These are phyloP conservation scores for Pogonocichla stellata DNA, from an alignment of 2,113 vertebrate species.

Conservation along the genomic window DNA sequence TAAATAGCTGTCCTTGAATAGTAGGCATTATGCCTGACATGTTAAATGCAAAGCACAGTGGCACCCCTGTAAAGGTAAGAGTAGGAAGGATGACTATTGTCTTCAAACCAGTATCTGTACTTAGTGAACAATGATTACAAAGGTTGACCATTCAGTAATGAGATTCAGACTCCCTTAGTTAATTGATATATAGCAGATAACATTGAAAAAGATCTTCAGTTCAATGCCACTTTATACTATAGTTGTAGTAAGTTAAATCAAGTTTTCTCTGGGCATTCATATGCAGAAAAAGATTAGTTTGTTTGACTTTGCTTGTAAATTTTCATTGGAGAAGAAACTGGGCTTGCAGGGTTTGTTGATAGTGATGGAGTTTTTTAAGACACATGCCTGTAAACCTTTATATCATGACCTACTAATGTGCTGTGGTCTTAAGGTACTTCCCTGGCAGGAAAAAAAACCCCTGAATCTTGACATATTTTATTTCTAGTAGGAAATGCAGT, in stretches of 20 bases:
- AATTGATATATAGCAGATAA: background rate
- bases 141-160: background rate
- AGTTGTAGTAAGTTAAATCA: background rate
- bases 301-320: background rate
- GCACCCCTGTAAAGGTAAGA: background rate
- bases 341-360: background rate
- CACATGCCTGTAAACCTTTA: background rate
- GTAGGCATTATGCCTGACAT: background rate
- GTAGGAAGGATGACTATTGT: background rate
- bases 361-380: background rate
- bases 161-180: background rate
- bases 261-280: background rate
- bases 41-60: background rate
- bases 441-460: background rate
- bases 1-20: background rate
- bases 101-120: background rate
- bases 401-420: background rate
- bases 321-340: background rate
- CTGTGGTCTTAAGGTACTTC: background rate
- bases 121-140: background rate
- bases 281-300: background rate
- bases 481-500: background rate
- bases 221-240: background rate
- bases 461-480: background rate
- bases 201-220: background rate